Base-by-base conservation (phyloP, 2,888 invertebrate genomes). In the Sceliomorpha sp. region DNA sequence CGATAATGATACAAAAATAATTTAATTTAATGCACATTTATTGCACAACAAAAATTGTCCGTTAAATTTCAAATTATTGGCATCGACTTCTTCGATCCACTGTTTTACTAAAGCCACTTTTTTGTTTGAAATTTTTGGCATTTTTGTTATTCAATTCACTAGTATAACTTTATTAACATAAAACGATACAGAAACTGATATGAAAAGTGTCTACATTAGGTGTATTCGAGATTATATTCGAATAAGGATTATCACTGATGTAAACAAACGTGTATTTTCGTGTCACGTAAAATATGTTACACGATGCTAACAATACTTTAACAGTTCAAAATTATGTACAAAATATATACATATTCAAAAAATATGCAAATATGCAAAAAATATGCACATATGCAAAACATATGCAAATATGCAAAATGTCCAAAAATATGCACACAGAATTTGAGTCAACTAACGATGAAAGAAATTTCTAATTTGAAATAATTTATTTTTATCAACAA, bases 291-390 rank as follows among this genome's bases (percentile, higher is more conserved):
- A 31, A 31, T 31, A 31, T 31, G 31, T 31, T 10, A 31, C 10
- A 31, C 1, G 10, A 31, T 31, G 31, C 10, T 31, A 12, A 31
- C 31, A 31, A 31, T 31, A 31, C 6, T 9, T 5, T 31, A 31
- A 10, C 7, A 34, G 13, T 34, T 13, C 6, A 34, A 7, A 34
- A 34, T 13, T 34, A 34, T 13, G 12, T 13, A 12, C 6, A 34
- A 34, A 34, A 34, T 39, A 39, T 39, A 8, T 14, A 39, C 10
- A 39, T 39, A 40, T 40, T 24, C 40, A 40, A 40, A 12, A 26
- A 40, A 37, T 17, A 37, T 37, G 37, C 37, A 37, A 42, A 42
- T 42, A 27, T 42, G 12, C 40, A 44, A 44, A 9, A 44, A 27
- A 44, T 44, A 44, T 29, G 44, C 12, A 27, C 10, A 15, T 44